Evolutionary conservation across 2,113 vertebrate genomes (phyloP).

Genomic region (Salvelinus namaycush): DNA sequence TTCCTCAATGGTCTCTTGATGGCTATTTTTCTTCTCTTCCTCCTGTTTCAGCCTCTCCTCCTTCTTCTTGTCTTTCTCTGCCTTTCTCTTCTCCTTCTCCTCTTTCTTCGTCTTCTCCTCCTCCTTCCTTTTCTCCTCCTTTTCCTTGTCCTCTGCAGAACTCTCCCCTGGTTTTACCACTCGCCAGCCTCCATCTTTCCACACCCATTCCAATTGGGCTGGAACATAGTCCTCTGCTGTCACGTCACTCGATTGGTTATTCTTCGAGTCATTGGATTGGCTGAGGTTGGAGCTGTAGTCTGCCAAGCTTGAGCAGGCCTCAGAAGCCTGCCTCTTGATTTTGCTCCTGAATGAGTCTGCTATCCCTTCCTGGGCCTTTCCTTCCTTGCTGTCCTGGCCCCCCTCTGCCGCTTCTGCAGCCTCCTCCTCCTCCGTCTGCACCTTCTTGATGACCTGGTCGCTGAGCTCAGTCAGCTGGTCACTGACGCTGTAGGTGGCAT

Average conservation of each 20-base stretch:
- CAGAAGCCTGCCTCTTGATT: constrained; percentile 48
- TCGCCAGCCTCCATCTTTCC: constrained; percentile 69
- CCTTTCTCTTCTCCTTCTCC: constrained; percentile 33
- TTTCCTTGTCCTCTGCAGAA: constrained; percentile 58
- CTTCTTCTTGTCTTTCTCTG: constrained; percentile 57
- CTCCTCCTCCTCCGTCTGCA: constrained; percentile 73
- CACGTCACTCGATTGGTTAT: constrained; percentile 27
- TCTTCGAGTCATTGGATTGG: constrained; percentile 34
- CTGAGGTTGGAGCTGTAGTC: constrained; percentile 28
- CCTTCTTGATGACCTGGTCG: constrained; percentile 80
- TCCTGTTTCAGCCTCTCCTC: constrained; percentile 32
- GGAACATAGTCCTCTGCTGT: constrained; percentile 17
- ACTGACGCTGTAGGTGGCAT: constrained; percentile 82
- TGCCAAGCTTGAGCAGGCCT: constrained; percentile 14
- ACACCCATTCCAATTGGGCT: constrained; percentile 66
- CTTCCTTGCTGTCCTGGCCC: constrained; percentile 28
- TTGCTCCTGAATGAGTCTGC: constrained; percentile 12
- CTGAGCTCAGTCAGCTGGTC: constrained; percentile 89
- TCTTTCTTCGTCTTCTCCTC: constrained; percentile 34
- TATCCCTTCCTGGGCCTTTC: constrained; percentile 37
- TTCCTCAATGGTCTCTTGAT: constrained; percentile 35
- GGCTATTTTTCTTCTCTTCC: constrained; percentile 8
- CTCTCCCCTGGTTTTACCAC: constrained; percentile 49
- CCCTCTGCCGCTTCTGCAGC: constrained; percentile 17
- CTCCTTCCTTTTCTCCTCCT: constrained; percentile 56